Conservation (phyloP, 2,888 invertebrate genomes). For the Elgonia sp. region DNA sequence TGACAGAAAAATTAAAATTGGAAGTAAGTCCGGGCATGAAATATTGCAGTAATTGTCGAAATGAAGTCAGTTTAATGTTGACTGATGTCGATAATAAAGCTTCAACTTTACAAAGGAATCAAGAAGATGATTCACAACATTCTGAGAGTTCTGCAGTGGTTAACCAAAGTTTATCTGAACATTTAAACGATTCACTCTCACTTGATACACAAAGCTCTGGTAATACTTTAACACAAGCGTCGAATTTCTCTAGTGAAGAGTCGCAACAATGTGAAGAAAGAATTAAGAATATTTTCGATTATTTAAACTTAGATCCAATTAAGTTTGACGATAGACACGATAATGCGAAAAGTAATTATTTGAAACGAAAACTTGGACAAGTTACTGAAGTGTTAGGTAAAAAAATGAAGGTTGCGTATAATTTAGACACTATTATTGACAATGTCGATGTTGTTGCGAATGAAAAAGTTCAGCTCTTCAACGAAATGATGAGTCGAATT, state of each 20-base stretch:
- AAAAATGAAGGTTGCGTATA: slow-evolving; percentile 7
- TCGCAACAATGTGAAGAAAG: neutral
- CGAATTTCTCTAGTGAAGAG: neutral
- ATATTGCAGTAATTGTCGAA: neutral
- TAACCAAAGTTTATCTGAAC: no score
- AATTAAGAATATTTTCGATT: neutral
- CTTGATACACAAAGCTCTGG: no score
- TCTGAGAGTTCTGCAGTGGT: no score
- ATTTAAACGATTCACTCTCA: no score
- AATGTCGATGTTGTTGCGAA: neutral
- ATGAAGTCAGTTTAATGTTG: neutral
- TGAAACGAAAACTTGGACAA: neutral
- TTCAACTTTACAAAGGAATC: neutral
- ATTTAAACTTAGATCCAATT: neutral
- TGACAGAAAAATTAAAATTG: neutral
- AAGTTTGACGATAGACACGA: neutral
- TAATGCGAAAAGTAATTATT: neutral
- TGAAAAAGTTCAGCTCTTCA: neutral
- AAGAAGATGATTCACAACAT: neutral
- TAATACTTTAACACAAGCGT: neutral
- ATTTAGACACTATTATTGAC: neutral
- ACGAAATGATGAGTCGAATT: slow-evolving; percentile 1
- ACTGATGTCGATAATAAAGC: neutral
- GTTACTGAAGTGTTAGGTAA: neutral
- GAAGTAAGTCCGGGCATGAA: slow-evolving; percentile 21